Base-by-base conservation (phyloP, 2,113 vertebrate species). In the Silurus meridionalis region DNA sequence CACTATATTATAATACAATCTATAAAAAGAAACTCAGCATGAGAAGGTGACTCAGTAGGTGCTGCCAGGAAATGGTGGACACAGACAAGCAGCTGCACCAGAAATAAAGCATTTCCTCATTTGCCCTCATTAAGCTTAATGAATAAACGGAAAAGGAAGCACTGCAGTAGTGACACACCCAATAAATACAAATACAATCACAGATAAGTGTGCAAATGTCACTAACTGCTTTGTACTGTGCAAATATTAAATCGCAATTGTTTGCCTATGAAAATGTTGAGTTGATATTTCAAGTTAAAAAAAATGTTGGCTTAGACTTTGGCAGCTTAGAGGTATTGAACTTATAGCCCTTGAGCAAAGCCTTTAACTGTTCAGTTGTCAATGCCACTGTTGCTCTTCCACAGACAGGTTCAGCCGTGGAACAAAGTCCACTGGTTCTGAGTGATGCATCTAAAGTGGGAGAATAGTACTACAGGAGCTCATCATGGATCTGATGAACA, bases 401-500 rank as follows among this genome's bases (percentile, higher is more conserved):
- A 21, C 83, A 87, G 72, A 58, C 63, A 83, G 88, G 64, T 80
- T 85, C 46, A 25, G 13, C 64, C 21, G 50, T n/a, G 61, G 7
- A 75, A 61, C 23, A 28, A 85, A 78, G 60, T 25, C 57, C 0
- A 19, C 19, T 7, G 13, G 71, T 17, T 46, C 80, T 74, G 84
- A 87, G 9, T 85, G 83, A 55, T 17, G 74, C 9, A 13, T 23
- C 23, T 23, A 52, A 66, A 87, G 60, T n/a, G 66, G 8, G 67
- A 14, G 7, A 28, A 23, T 3, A 71, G n/a, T 13, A 81, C 66
- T 10, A 17, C 72, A 81, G 78, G 53, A 83, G 48, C 21, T 23
- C 57, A 55, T 53, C 55, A 95, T 95, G 94, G 92, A 92, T 64
- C 63, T 74, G 87, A 86, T 86, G 82, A 95, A 95, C 21, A 86